A percentile compares a stretch with the other conserved stretches of the same genome.
These are phyloP conservation scores for Pristionchus exspectatus DNA, from an alignment of 2,888 invertebrate species.

Conservation along the genomic window DNA sequence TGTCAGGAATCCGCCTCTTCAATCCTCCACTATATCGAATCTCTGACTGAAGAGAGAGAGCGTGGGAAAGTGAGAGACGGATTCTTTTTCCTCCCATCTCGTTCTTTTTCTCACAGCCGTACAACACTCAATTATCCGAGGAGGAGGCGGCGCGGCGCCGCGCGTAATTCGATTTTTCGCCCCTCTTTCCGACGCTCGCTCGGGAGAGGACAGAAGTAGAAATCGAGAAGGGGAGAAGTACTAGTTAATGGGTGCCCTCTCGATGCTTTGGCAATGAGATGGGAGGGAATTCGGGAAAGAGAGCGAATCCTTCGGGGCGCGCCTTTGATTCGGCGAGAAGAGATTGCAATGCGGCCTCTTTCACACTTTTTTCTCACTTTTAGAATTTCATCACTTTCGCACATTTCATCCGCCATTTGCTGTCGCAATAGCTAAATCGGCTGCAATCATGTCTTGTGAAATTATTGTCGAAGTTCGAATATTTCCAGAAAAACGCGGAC, in stretches of 20 bases:
- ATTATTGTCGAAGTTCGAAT: not conserved
- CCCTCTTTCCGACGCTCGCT: not conserved
- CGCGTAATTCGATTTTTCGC: conserved; percentile 44
- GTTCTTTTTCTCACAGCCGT: not conserved
- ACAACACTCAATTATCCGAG: conserved; percentile 46
- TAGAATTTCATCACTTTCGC: too few relatives aligned
- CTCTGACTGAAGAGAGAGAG: not conserved
- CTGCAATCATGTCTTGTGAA: not conserved
- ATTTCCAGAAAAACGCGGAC: conserved; percentile 75
- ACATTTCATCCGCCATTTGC: too few relatives aligned
- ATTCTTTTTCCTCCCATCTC: not conserved
- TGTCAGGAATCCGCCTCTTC: not conserved
- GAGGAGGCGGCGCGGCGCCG: not conserved
- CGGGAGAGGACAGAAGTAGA: not conserved
- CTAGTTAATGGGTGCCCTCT: not conserved
- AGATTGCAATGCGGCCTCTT: too few relatives aligned
- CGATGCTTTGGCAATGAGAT: not conserved
- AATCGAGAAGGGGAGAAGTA: not conserved
- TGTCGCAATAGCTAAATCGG: too few relatives aligned
- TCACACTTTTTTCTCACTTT: too few relatives aligned
- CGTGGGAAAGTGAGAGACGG: not conserved
- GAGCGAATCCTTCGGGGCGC: too few relatives aligned
- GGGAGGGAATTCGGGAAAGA: not conserved
- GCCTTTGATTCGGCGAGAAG: too few relatives aligned
- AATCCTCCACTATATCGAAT: too few relatives aligned